Base-by-base conservation (phyloP, 2,888 invertebrate genomes). In the Bhutanitis thaidina region DNA sequence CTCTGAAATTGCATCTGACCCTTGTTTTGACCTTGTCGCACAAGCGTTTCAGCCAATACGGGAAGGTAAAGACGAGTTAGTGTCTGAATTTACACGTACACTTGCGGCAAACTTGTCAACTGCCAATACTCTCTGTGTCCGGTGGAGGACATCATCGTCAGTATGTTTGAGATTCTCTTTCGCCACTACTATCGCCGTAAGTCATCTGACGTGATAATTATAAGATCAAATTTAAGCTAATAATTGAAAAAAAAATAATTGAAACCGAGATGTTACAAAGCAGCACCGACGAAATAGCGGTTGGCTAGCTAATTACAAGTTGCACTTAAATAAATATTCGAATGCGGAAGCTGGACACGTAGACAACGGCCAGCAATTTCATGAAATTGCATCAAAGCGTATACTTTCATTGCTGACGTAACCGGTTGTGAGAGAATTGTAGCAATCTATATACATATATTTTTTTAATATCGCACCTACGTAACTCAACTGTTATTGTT, bases 331-430 rank as follows among this genome's bases (percentile, higher is more conserved):
- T 36, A 46, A 51, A 51, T 46, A 46, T 46, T 47, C 46, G 45
- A 49, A 56, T 46, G 50, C 57, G 60, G 60, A 64, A 64, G 59
- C 58, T 46, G 38, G 37, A 39, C 29, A 50, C 41, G 51, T 55
- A 40, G 37, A 46, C 15, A 51, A 47, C 38, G 45, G 43, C 51
- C 55, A 43, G 49, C 55, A 56, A 58, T 58, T 60, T 61, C 49
- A 56, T 55, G 47, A 60, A 61, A 64, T 62, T 57, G 58, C 60
- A 53, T 57, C 62, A 55, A 60, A 59, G 54, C 47, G 52, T 48
- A 43, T 45, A 62, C 65, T 63, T 63, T 64, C 63, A 60, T 65
- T 59, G 55, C 58, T 45, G 53, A 61, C 59, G 65, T 57, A 67
- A 67, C 61, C 54, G 55, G 54, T 55, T 55, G 55, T 55, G 30